phyloP scores from a whole-genome alignment of 2,888 invertebrate genomes.

The Tetragonisca angustula region DNA sequence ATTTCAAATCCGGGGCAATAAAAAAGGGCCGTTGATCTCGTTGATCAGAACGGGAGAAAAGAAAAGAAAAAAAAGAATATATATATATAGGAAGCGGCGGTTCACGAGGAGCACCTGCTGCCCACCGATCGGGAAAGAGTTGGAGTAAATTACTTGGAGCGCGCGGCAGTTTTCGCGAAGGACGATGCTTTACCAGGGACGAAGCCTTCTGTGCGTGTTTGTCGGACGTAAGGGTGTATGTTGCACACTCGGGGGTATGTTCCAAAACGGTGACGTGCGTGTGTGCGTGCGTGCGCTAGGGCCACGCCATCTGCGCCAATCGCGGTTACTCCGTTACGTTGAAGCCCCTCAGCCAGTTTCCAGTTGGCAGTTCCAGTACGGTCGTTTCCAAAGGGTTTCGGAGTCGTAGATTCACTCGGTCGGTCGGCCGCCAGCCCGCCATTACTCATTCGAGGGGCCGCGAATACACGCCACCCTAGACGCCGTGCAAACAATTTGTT shows the following conservation, averaged over 20 bases:
- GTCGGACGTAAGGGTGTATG: slow-evolving; percentile 20
- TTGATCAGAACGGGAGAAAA: slow-evolving; percentile 28
- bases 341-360: slow-evolving; percentile 75
- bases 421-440: slow-evolving; percentile 71
- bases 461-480: slow-evolving; percentile 67
- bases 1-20: slow-evolving; percentile 38
- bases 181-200: slow-evolving; percentile 45
- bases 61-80: neutral
- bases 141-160: slow-evolving; percentile 58
- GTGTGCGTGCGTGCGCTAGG: slow-evolving; percentile 38
- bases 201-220: slow-evolving; percentile 17
- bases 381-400: slow-evolving; percentile 72
- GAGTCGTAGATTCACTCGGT: slow-evolving; percentile 74
- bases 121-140: slow-evolving; percentile 64
- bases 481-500: slow-evolving; percentile 75
- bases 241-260: neutral
- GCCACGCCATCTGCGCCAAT: slow-evolving; percentile 80
- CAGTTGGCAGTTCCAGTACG: slow-evolving; percentile 72
- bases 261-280: slow-evolving; percentile 4
- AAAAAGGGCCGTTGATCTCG: slow-evolving; percentile 39
- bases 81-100: slow-evolving; percentile 19
- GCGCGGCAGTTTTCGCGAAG: slow-evolving; percentile 59
- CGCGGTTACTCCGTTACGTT: slow-evolving; percentile 74
- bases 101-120: slow-evolving; percentile 63
- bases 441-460: slow-evolving; percentile 72